A percentile compares a stretch with the other conserved stretches of the same genome.
phyloP scores from a whole-genome alignment of 2,888 invertebrate species.

The Pantelozetes paolii region DNA sequence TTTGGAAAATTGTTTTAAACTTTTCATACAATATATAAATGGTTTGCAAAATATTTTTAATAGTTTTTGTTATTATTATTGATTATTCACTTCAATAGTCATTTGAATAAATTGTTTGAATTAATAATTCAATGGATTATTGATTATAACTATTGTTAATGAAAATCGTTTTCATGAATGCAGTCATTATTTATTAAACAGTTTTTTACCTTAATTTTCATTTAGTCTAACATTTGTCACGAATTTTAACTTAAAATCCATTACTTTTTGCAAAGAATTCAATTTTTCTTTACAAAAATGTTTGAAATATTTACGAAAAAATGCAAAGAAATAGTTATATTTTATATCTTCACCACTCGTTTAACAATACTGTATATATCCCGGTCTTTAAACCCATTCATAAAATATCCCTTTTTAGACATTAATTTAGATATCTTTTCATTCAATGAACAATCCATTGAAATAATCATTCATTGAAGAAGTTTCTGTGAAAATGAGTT shows the following conservation, averaged over 20 bases:
- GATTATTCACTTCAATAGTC: no score
- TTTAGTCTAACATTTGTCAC: neutral
- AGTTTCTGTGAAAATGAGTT: no score
- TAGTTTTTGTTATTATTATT: no score
- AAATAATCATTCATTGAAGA: no score
- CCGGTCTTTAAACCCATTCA: neutral
- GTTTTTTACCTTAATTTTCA: neutral
- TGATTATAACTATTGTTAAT: no score
- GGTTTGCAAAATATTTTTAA: no score
- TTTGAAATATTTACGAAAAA: neutral
- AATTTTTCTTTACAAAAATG: neutral
- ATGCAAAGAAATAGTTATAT: neutral
- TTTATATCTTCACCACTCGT: no score
- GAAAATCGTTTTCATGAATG: neutral
- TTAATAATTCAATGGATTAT: no score
- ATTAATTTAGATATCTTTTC: neutral
- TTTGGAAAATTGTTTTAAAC: no score
- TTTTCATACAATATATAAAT: no score
- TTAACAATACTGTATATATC: no score
- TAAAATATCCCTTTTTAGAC: neutral
- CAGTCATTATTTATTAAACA: neutral
- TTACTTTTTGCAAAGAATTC: neutral
- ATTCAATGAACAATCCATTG: constrained; percentile 8
- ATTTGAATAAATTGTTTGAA: no score
- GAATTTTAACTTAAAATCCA: neutral